These are phyloP conservation scores for Alviniconcha strummeri DNA, from an alignment of 2,888 invertebrate genomes.

Conservation along the genomic window DNA sequence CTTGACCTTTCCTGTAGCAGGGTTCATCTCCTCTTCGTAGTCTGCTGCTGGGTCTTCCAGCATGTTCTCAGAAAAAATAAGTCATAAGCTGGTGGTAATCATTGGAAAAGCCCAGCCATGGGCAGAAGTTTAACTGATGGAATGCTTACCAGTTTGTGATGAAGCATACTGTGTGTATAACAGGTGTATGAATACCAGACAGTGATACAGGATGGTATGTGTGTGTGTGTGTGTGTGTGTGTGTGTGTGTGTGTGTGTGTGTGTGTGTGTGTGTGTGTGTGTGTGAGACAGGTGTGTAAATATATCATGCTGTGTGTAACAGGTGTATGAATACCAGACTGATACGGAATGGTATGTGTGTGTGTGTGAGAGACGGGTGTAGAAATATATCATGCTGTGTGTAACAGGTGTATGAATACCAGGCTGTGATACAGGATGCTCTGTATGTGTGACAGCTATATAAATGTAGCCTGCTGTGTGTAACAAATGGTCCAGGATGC, in stretches of 20 bases:
- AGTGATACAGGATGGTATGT: too few species aligned
- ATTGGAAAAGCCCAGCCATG: too few species aligned
- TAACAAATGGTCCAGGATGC: too few species aligned
- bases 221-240: too few species aligned
- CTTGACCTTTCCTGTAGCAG: background rate
- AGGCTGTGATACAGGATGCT: constrained; percentile 87
- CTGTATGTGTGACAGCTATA: constrained; percentile 73
- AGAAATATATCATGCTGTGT: background rate
- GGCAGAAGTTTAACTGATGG: too few species aligned
- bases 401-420: constrained; percentile 84
- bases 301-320: background rate
- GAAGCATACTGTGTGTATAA: background rate
- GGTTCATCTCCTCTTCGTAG: background rate
- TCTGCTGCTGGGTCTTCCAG: background rate
- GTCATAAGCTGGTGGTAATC: too few species aligned
- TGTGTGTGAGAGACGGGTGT: background rate
- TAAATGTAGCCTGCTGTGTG: too few species aligned
- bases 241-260: too few species aligned
- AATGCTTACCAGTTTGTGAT: too few species aligned
- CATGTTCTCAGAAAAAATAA: background rate
- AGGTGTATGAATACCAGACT: background rate
- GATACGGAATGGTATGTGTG: too few species aligned
- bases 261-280: too few species aligned
- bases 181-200: background rate
- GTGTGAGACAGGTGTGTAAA: background rate